A percentile compares a stretch with the other conserved stretches of the same genome.
Conservation (phyloP, 2,888 invertebrate species). For the Choristoneura rosaceana region DNA sequence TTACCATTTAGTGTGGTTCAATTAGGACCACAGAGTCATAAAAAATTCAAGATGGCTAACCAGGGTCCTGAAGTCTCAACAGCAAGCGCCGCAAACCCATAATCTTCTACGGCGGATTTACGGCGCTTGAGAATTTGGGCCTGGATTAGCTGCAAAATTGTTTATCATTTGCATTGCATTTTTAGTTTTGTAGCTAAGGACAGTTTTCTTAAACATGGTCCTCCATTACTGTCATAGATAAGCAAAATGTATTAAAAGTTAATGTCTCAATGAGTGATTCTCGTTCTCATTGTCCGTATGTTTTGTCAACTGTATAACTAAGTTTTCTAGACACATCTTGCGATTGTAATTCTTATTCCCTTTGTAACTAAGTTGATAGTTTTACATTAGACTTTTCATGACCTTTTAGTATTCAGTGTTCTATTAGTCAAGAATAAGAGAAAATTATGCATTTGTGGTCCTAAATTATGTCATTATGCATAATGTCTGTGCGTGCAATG, state of each 20-base stretch:
- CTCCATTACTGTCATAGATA: neutral
- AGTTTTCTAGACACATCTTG: neutral
- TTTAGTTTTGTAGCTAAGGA: no score
- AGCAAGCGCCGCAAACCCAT: no score
- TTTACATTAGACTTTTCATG: neutral
- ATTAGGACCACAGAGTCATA: no score
- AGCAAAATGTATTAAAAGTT: neutral
- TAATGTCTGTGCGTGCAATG: conserved; percentile 25
- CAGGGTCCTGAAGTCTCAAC: no score
- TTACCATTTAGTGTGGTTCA: no score
- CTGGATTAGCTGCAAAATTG: no score
- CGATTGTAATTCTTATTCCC: neutral
- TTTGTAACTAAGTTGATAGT: neutral
- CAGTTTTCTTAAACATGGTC: neutral
- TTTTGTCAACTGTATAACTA: neutral
- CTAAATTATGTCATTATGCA: conserved; percentile 18
- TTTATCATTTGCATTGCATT: no score
- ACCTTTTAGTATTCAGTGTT: neutral
- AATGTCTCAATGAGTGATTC: neutral
- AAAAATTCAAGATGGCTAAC: no score
- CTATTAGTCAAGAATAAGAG: neutral
- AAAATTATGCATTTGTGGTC: neutral
- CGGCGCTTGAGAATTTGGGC: no score
- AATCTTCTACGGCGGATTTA: no score
- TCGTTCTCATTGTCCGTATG: neutral